Percentiles rank a stretch among this genome's conserved stretches.
phyloP scores from a whole-genome alignment of 2,797 vertebrate genomes.

The Anguilla marmorata region DNA sequence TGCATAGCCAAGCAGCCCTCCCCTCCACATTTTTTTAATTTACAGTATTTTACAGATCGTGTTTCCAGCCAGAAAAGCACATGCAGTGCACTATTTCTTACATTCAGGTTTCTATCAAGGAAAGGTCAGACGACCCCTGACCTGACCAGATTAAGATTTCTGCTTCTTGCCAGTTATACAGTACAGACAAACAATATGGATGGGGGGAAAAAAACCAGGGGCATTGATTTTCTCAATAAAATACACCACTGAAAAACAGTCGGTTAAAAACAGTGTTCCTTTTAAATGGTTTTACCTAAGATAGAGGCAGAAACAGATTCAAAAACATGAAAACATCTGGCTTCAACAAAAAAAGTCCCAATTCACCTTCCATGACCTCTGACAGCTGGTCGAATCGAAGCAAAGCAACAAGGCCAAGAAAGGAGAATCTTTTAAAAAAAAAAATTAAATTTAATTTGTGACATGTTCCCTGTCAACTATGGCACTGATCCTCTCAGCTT shows the following conservation, averaged over 20 bases:
- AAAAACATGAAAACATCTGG: conserved; percentile 20
- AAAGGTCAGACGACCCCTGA: neutral
- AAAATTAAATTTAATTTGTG: neutral
- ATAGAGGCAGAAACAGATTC: neutral
- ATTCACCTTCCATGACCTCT: neutral
- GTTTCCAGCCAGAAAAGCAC: neutral
- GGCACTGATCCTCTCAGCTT: neutral
- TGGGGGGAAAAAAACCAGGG: neutral
- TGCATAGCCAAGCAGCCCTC: neutral
- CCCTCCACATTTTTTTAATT: no score
- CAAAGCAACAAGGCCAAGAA: neutral
- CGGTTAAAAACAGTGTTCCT: neutral
- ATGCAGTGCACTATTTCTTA: neutral
- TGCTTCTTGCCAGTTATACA: neutral
- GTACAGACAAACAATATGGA: neutral
- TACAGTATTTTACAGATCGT: neutral
- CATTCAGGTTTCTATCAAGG: neutral
- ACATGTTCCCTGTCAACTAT: neutral
- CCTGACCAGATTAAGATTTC: neutral
- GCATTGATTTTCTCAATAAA: neutral
- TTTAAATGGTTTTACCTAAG: neutral
- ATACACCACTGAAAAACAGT: neutral
- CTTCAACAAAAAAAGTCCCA: neutral
- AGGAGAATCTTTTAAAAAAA: neutral
- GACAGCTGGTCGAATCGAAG: neutral